Conservation (phyloP, 2,797 vertebrate genomes). For the Arrhamphus sclerolepis region DNA sequence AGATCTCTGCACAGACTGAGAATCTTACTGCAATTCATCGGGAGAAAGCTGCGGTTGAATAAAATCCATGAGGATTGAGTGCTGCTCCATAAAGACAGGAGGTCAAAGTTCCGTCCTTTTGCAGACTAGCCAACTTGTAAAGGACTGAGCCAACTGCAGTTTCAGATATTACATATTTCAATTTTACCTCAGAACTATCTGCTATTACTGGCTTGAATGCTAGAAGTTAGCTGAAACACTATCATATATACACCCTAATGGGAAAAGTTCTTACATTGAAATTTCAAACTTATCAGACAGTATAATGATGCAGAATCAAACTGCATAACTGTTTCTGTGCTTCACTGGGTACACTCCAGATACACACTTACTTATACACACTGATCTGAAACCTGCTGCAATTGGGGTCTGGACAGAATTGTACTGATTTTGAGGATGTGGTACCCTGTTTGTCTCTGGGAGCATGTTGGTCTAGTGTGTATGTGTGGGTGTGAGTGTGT, state of each 20-base stretch:
- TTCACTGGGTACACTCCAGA: constrained; percentile 35
- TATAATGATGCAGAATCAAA: constrained; percentile 47
- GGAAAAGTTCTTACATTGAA: constrained; percentile 52
- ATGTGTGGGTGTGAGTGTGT: constrained; percentile 19
- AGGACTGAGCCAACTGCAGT: constrained; percentile 24
- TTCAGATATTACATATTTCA: constrained; percentile 46
- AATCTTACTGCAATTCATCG: constrained; percentile 45
- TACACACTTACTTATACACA: constrained; percentile 28
- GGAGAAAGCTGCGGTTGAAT: constrained; percentile 62
- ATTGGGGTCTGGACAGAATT: constrained; percentile 33
- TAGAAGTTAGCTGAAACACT: constrained; percentile 29
- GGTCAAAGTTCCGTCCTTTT: constrained; percentile 38
- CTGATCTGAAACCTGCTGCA: constrained; percentile 45
- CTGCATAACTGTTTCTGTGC: constrained; percentile 44
- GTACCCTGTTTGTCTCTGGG: constrained; percentile 13
- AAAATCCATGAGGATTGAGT: constrained; percentile 59
- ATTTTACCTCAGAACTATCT: constrained; percentile 34
- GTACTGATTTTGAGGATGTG: constrained; percentile 42
- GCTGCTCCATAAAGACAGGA: constrained; percentile 40
- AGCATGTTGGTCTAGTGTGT: constrained; percentile 9
- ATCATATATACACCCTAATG: constrained; percentile 31
- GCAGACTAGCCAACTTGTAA: constrained; percentile 38
- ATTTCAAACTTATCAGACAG: constrained; percentile 66
- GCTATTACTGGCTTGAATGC: constrained; percentile 38
- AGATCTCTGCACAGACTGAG: constrained; percentile 49